Conservation (phyloP, 2,797 vertebrate species). For the Champsocephalus esox region DNA sequence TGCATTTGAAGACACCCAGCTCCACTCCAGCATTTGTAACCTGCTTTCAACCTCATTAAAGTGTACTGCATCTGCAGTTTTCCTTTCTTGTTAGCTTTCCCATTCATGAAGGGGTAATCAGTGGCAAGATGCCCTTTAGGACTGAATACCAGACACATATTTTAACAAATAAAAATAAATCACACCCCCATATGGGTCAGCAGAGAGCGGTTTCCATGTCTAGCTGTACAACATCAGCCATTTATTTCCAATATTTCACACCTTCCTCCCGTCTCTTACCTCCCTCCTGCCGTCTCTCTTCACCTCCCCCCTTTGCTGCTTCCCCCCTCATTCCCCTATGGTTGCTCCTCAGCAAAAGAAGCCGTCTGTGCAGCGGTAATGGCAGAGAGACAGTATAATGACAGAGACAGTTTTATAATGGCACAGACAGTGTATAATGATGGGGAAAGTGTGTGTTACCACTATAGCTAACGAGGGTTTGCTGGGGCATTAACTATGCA, state of each 20-base stretch:
- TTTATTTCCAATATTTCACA: conserved; percentile 41
- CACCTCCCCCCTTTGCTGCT: conserved; percentile 24
- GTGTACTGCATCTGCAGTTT: neutral
- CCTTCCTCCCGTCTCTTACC: conserved; percentile 8
- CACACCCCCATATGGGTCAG: conserved; percentile 10
- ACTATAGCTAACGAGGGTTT: conserved; percentile 75
- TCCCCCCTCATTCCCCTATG: conserved; percentile 24
- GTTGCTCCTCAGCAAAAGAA: conserved; percentile 34
- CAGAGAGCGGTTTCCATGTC: conserved; percentile 14
- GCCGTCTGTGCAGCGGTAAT: conserved; percentile 56
- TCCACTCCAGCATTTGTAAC: neutral
- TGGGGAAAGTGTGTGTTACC: conserved; percentile 64
- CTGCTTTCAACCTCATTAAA: conserved; percentile 18
- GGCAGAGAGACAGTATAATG: conserved; percentile 67
- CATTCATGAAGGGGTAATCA: conserved; percentile 23
- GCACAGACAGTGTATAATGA: conserved; percentile 70
- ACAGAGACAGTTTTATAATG: conserved; percentile 70
- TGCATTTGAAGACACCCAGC: conserved; percentile 1
- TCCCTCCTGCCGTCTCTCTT: conserved; percentile 10
- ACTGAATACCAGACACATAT: conserved; percentile 3
- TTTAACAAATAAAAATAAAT: conserved; percentile 22
- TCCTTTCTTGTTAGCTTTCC: neutral
- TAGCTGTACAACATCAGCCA: conserved; percentile 30
- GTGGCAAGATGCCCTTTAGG: neutral
- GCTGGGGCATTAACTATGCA: conserved; percentile 76